A percentile compares a stretch with the other conserved stretches of the same genome.
phyloP scores from a whole-genome alignment of 2,888 invertebrate species.

The Rugalucina vietnamica region DNA sequence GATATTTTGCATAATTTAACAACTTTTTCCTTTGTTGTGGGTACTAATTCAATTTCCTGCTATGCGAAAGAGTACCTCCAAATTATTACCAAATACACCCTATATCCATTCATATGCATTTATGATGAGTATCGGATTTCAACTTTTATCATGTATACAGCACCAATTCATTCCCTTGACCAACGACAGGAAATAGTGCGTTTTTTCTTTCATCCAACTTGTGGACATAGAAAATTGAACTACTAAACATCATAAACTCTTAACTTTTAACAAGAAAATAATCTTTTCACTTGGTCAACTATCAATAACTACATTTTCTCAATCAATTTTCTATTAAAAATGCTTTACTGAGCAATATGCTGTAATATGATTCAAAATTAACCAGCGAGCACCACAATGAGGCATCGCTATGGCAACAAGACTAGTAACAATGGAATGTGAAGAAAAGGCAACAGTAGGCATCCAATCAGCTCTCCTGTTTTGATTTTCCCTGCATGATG shows the following conservation, averaged over 20 bases:
- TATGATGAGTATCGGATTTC: too few species aligned
- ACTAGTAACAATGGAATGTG: slow-evolving; percentile 43
- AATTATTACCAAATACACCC: too few species aligned
- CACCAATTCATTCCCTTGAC: background rate
- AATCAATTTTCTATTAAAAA: slow-evolving; percentile 5
- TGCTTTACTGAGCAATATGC: slow-evolving; percentile 13
- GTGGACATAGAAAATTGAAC: slow-evolving; percentile 1
- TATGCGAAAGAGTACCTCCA: too few species aligned
- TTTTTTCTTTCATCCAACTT: background rate
- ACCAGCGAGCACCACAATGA: background rate
- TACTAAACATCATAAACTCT: slow-evolving; percentile 11
- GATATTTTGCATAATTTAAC: too few species aligned
- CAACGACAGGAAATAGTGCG: background rate
- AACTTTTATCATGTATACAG: background rate
- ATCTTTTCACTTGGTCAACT: slow-evolving; percentile 11
- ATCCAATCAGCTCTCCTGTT: slow-evolving; percentile 16
- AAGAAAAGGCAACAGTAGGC: slow-evolving; percentile 29
- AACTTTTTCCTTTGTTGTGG: too few species aligned
- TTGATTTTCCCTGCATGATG: slow-evolving; percentile 9
- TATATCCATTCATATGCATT: too few species aligned
- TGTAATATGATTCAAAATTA: background rate
- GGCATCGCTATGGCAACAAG: slow-evolving; percentile 15
- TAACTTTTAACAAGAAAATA: slow-evolving; percentile 8
- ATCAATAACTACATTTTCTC: slow-evolving; percentile 9
- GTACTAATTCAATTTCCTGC: too few species aligned